Percentiles rank a stretch among this genome's conserved stretches.
phyloP scores from a whole-genome alignment of 2,113 vertebrate genomes.

The Lates calcarifer region DNA sequence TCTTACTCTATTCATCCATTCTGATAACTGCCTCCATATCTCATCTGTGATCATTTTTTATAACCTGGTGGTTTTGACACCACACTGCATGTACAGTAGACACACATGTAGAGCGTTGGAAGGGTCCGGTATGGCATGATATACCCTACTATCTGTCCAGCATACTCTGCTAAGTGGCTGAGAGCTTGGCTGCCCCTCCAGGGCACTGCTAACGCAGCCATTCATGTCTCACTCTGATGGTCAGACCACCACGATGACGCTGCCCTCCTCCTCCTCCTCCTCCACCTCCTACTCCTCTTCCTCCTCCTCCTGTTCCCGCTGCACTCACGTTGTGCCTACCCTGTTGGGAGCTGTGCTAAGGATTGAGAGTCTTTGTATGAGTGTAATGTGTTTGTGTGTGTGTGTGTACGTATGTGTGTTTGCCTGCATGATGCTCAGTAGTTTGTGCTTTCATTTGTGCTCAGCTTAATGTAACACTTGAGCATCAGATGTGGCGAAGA shows the following conservation, averaged over 20 bases:
- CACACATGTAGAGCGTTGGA: neutral
- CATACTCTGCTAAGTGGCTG: slow-evolving; percentile 68
- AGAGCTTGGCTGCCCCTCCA: slow-evolving; percentile 75
- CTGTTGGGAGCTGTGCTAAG: slow-evolving; percentile 38
- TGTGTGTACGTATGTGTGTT: neutral
- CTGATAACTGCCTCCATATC: slow-evolving; percentile 25
- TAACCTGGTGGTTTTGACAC: slow-evolving; percentile 12
- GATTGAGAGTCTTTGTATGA: slow-evolving; percentile 48
- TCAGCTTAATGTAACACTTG: slow-evolving; percentile 8
- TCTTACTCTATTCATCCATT: slow-evolving; percentile 23
- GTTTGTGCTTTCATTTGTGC: neutral
- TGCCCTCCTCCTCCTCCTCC: slow-evolving; percentile 56
- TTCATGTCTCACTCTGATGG: slow-evolving; percentile 73
- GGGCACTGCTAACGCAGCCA: slow-evolving; percentile 74
- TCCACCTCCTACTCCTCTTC: slow-evolving; percentile 35
- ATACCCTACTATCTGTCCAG: slow-evolving; percentile 62
- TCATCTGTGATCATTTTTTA: neutral
- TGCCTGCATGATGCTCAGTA: neutral
- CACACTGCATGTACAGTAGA: neutral
- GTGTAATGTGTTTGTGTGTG: slow-evolving; percentile 32
- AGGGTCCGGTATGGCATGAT: slow-evolving; percentile 52
- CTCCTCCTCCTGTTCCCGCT: slow-evolving; percentile 10
- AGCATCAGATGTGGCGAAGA: slow-evolving; percentile 21
- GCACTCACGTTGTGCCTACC: slow-evolving; percentile 53
- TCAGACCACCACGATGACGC: slow-evolving; percentile 81